Conservation (phyloP, 1,140 invertebrate species). For the Listronotus bonariensis region DNA sequence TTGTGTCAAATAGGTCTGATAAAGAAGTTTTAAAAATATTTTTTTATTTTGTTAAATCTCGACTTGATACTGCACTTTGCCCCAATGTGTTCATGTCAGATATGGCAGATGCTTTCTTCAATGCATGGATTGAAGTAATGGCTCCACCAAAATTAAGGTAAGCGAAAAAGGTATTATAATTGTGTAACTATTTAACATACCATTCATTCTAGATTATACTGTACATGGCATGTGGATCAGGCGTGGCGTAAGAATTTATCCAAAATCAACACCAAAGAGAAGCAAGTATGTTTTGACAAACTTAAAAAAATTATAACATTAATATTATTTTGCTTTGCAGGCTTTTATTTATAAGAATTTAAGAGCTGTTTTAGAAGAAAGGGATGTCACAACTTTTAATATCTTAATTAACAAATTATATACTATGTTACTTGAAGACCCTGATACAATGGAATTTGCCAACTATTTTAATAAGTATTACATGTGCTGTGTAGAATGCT, state of each 20-base stretch:
- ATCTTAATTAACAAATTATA: constrained; percentile 15
- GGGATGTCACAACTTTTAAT: constrained; percentile 13
- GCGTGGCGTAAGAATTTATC: no score
- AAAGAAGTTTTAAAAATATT: constrained; percentile 16
- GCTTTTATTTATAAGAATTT: constrained; percentile 6
- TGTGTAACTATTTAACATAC: no score
- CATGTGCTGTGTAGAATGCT: constrained; percentile 11
- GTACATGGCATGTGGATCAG: no score
- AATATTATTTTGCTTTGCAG: no score
- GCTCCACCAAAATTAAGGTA: no score
- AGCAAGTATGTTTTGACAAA: constrained; percentile 35
- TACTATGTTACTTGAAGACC: not conserved
- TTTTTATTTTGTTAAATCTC: constrained; percentile 27
- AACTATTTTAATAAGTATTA: constrained; percentile 34
- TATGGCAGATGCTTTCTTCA: no score
- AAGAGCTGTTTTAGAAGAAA: constrained; percentile 20
- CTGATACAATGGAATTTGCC: constrained; percentile 28
- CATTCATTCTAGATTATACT: no score
- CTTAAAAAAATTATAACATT: no score
- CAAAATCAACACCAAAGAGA: constrained; percentile 3
- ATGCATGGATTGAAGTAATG: no score
- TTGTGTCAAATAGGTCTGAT: constrained; percentile 14
- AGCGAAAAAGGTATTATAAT: no score
- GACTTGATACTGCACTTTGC: constrained; percentile 6
- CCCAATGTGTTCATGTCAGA: no score